Conservation (phyloP, 2,113 vertebrate species). For the Indri indri region DNA sequence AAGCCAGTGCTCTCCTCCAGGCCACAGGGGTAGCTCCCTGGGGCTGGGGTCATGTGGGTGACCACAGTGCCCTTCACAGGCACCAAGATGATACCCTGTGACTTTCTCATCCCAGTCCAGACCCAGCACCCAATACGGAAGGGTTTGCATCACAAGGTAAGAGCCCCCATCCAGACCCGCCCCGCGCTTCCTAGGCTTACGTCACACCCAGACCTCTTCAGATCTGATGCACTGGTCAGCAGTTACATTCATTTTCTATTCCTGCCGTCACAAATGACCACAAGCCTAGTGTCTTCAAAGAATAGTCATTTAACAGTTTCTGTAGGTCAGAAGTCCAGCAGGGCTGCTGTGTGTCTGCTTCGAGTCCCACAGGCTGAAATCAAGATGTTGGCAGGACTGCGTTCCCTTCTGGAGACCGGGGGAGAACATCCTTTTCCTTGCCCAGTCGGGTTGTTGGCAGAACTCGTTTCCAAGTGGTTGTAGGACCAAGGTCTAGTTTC, state of each 20-base stretch:
- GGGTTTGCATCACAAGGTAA: slow-evolving; percentile 95
- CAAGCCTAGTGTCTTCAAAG: no score
- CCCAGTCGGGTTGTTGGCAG: background rate
- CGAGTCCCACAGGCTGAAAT: background rate
- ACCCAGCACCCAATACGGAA: slow-evolving; percentile 94
- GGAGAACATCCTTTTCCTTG: background rate
- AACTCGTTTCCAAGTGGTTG: background rate
- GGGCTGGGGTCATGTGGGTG: background rate
- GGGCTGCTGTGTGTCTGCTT: background rate
- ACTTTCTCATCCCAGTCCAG: slow-evolving; percentile 96
- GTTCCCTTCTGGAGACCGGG: background rate
- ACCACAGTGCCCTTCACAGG: slow-evolving; percentile 81
- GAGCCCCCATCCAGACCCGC: background rate
- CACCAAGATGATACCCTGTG: slow-evolving; percentile 96
- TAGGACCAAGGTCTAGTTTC: background rate
- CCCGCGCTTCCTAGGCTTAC: background rate
- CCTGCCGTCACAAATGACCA: background rate
- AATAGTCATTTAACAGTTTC: background rate
- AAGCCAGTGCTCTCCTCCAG: background rate
- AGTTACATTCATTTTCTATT: background rate
- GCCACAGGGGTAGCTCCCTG: background rate
- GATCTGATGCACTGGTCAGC: background rate
- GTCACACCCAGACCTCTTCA: no score
- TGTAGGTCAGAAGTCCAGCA: background rate
- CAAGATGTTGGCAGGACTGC: background rate